These are phyloP conservation scores for Ashinkailepas kermadecensis DNA, from an alignment of 2,888 invertebrate genomes.

Conservation along the genomic window DNA sequence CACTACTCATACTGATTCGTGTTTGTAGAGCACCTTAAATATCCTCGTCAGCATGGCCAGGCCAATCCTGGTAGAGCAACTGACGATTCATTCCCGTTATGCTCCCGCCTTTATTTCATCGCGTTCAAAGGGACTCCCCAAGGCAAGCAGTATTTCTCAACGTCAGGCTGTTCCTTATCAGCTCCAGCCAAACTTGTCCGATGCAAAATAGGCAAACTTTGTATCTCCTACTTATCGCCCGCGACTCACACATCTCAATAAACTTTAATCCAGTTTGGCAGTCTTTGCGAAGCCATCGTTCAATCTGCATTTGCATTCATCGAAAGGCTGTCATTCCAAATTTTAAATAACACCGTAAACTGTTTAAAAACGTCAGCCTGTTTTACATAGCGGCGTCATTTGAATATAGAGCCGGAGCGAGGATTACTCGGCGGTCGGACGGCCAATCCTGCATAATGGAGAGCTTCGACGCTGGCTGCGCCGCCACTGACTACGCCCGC, in stretches of 20 bases:
- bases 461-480: not conserved
- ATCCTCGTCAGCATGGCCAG: no score
- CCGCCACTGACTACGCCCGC: not conserved
- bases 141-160: not conserved
- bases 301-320: slow-evolving; percentile 23
- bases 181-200: slow-evolving; percentile 8
- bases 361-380: slow-evolving; percentile 19
- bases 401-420: slow-evolving; percentile 9
- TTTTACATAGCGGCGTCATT: slow-evolving; percentile 19
- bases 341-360: slow-evolving; percentile 22
- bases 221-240: not conserved
- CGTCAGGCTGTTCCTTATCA: slow-evolving; percentile 3
- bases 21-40: no score
- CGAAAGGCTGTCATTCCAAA: slow-evolving; percentile 22
- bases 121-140: no score
- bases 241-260: slow-evolving; percentile 1
- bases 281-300: not conserved
- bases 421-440: not conserved
- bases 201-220: slow-evolving; percentile 20
- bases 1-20: no score
- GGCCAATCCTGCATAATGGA: slow-evolving; percentile 11
- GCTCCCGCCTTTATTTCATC: not conserved
- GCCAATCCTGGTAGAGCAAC: no score
- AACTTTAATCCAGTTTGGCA: slow-evolving; percentile 21
- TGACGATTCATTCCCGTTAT: slow-evolving; percentile 20